Conservation (phyloP, 2,797 vertebrate species). For the Eulemur rubriventer region DNA sequence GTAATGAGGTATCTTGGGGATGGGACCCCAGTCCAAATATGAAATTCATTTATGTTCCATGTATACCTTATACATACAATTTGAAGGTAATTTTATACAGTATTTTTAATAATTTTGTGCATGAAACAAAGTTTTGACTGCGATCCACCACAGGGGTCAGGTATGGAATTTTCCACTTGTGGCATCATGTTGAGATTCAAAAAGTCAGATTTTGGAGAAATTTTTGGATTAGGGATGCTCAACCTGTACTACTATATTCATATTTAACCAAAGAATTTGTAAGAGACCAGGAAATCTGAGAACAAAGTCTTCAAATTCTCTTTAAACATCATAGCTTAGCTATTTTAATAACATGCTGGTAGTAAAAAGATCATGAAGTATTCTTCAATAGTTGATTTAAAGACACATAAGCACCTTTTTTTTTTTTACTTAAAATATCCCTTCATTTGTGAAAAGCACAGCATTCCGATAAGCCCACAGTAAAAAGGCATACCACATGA, state of each 20-base stretch:
- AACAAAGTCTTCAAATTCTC: not conserved
- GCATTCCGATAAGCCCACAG: not conserved
- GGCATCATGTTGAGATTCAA: not conserved
- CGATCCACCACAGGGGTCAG: not conserved
- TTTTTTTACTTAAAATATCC: not conserved
- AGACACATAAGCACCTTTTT: not conserved
- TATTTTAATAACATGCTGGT: not conserved
- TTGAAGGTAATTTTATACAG: not conserved
- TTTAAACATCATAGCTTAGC: conserved; percentile 19
- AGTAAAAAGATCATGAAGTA: conserved; percentile 21
- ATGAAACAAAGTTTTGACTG: not conserved
- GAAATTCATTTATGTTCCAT: not conserved
- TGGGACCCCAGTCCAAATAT: not conserved
- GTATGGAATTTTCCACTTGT: not conserved
- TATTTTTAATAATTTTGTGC: not conserved
- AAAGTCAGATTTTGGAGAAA: not conserved
- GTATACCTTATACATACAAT: too few relatives aligned
- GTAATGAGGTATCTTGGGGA: not conserved
- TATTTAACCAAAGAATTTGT: not conserved
- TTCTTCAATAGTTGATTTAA: conserved; percentile 6
- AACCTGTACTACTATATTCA: not conserved
- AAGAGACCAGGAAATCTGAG: not conserved
- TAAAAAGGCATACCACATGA: not conserved
- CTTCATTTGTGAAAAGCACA: not conserved
- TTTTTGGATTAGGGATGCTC: not conserved